phyloP scores from a whole-genome alignment of 2,797 vertebrate species.

The Sebastes wilsoni region DNA sequence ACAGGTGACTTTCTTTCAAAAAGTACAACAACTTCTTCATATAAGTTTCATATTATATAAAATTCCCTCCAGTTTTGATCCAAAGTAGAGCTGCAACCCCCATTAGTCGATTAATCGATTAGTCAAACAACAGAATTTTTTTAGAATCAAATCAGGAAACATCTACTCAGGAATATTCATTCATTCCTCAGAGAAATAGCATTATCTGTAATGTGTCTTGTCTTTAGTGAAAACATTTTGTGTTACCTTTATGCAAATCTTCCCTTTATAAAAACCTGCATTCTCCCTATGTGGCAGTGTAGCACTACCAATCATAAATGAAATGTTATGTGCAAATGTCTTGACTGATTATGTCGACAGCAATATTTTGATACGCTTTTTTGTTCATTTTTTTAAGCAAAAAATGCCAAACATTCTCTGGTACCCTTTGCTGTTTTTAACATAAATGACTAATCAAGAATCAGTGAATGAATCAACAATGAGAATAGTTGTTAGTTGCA shows the following conservation, averaged over 20 bases:
- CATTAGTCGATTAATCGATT: background rate
- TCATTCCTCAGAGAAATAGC: no score
- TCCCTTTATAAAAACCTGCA: no score
- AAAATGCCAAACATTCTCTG: background rate
- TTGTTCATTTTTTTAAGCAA: background rate
- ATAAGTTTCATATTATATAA: background rate
- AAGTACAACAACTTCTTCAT: background rate
- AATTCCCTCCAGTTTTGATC: background rate
- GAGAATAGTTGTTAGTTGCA: background rate
- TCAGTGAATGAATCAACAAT: background rate
- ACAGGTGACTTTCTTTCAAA: background rate
- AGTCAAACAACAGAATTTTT: background rate
- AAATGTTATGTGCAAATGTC: no score
- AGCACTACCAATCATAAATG: no score
- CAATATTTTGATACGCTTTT: background rate
- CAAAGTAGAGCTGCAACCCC: background rate
- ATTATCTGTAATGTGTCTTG: no score
- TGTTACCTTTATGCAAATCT: no score
- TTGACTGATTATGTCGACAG: no score
- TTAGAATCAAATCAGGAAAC: no score
- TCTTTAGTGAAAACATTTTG: no score
- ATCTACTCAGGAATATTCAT: background rate
- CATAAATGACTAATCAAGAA: background rate
- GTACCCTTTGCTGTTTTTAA: background rate
- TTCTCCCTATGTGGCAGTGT: no score